These are phyloP conservation scores for Argyrosomus regius DNA, from an alignment of 2,797 vertebrate species.

Conservation along the genomic window DNA sequence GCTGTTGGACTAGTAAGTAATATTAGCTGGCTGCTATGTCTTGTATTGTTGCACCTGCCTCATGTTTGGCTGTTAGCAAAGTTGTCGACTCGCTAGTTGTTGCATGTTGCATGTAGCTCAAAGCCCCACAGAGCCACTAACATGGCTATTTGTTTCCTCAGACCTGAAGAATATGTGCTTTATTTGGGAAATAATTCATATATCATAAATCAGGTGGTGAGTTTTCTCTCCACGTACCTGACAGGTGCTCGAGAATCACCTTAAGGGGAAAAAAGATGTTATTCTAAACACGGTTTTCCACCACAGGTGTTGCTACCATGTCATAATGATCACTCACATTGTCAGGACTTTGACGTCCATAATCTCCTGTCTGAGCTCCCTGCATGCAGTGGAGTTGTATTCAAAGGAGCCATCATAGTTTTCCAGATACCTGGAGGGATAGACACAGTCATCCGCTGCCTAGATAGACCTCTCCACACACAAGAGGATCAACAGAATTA, in stretches of 20 bases:
- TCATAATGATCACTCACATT: constrained; percentile 90
- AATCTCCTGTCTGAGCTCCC: constrained; percentile 95
- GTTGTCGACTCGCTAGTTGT: too few species aligned
- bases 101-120: too few species aligned
- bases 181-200: not conserved
- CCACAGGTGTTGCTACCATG: not conserved
- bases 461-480: constrained; percentile 38
- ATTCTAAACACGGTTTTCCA: not conserved
- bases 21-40: too few species aligned
- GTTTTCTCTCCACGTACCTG: constrained; percentile 5
- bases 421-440: constrained; percentile 93
- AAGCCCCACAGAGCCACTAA: too few species aligned
- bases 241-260: not conserved
- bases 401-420: constrained; percentile 93
- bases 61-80: too few species aligned
- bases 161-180: not conserved
- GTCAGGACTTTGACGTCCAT: constrained; percentile 96
- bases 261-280: not conserved
- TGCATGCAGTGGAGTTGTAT: constrained; percentile 96
- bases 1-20: too few species aligned
- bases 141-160: not conserved
- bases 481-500: constrained; percentile 50
- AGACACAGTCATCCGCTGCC: constrained; percentile 80
- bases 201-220: not conserved
- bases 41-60: too few species aligned